Evolutionary conservation across 2,888 invertebrate species (phyloP).

Genomic region (Suillia variegata): DNA sequence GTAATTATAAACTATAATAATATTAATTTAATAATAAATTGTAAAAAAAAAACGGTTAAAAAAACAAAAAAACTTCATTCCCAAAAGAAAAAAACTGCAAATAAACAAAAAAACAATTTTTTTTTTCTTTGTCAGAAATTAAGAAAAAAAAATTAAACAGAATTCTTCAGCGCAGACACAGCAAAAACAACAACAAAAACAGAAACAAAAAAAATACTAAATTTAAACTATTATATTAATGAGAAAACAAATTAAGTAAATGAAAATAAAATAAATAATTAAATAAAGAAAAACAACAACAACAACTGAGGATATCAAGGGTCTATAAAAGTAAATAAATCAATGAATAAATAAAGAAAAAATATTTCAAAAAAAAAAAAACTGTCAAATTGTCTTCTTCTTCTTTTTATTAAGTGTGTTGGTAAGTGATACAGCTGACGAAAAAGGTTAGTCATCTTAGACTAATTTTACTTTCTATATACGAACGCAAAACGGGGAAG

Average conservation of each 20-base stretch:
- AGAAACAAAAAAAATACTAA: slow-evolving; percentile 12
- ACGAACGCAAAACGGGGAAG: too few species aligned
- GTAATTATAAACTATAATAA: slow-evolving; percentile 42
- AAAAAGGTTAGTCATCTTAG: too few species aligned
- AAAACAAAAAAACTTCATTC: not conserved
- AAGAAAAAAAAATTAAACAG: slow-evolving; percentile 2
- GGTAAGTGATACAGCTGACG: too few species aligned
- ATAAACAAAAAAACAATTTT: not conserved
- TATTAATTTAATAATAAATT: slow-evolving; percentile 24
- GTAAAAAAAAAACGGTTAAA: slow-evolving; percentile 11
- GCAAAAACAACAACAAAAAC: too few species aligned
- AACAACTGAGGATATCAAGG: slow-evolving; percentile 62
- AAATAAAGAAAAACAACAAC: slow-evolving; percentile 40
- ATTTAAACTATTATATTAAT: slow-evolving; percentile 21
- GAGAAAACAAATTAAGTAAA: slow-evolving; percentile 24
- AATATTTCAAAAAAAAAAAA: slow-evolving; percentile 34
- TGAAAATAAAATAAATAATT: slow-evolving; percentile 37
- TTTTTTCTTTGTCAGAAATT: not conserved
- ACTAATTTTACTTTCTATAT: too few species aligned
- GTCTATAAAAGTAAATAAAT: slow-evolving; percentile 60
- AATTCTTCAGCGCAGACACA: slow-evolving; percentile 9
- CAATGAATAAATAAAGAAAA: slow-evolving; percentile 51
- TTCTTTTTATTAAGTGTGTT: too few species aligned
- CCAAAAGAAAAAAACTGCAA: slow-evolving; percentile 7
- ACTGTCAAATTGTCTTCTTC: slow-evolving; percentile 2